Base-by-base conservation (phyloP, 2,888 invertebrate species). In the Crepidodera aurea region DNA sequence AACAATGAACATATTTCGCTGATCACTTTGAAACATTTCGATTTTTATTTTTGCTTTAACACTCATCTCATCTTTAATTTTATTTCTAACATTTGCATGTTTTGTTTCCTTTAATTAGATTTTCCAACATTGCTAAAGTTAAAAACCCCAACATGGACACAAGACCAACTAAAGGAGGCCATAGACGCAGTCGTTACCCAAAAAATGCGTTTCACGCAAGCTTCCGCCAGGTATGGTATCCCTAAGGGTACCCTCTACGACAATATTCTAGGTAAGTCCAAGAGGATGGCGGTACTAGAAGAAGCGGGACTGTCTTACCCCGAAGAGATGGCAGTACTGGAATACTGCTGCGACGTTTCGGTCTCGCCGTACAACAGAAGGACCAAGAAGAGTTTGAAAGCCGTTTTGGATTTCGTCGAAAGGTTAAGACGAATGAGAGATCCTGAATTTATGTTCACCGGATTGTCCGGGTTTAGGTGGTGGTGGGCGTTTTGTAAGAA, bases 401-500 rank as follows among this genome's bases (percentile, higher is more conserved):
- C 86, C 48, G 85, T 91, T 10, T 76, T 90, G 39, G 82, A 82
- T 48, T 90, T 85, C 73, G 90, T 90, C n/a, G 87, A 88, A 73
- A 87, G 85, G 70, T 76, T 91, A 60, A 82, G 85, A 70, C 82
- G 84, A 40, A 74, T 79, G 32, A 82, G 87, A 64, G 88, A 89
- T 62, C 88, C 90, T 1, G 84, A 83, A 65, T 90, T 90, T 75
- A 80, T 84, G 65, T 90, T 90, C 73, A 84, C 86, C 58, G 88
- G 89, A n/a, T 82, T 89, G n/a, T 86, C 87, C 16, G 90, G 90
- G 0, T 91, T 88, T 73, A 82, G 90, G 10, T 91, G 91, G 91
- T 91, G 91, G 91, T 91, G 91, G 91, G 90, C 90, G 0, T 91
- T 91, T 74, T 90, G 90, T 81, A 90, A 90, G 80, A 90, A 90